These are phyloP conservation scores for Austrofundulus limnaeus DNA, from an alignment of 2,113 vertebrate species.

Conservation along the genomic window DNA sequence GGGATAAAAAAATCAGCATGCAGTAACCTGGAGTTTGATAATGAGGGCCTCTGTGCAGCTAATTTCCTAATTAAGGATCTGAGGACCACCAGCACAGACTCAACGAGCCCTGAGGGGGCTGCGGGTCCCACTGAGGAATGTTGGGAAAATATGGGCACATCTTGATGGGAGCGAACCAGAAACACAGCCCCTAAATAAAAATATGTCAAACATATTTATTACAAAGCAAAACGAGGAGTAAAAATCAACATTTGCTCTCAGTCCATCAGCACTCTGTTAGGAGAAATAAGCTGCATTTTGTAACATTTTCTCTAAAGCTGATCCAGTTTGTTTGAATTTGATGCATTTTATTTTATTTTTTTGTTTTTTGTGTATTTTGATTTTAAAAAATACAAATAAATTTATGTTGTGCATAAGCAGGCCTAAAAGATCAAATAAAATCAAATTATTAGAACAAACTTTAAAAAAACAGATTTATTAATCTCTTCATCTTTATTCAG, in stretches of 20 bases:
- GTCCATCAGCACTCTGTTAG: too few species aligned
- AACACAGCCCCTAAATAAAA: not conserved
- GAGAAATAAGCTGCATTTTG: not conserved
- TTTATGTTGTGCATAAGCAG: too few species aligned
- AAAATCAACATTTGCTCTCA: not conserved
- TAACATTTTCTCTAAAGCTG: not conserved
- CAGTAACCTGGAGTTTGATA: conserved; percentile 72
- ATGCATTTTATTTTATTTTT: not conserved
- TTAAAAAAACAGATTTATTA: too few species aligned
- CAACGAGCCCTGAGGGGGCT: conserved; percentile 56
- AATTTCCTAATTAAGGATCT: conserved; percentile 85
- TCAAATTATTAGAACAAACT: too few species aligned
- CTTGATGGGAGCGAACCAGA: conserved; percentile 26
- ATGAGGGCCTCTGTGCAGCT: conserved; percentile 79
- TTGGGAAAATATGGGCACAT: conserved; percentile 52
- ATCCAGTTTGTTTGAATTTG: not conserved
- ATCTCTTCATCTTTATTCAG: too few species aligned
- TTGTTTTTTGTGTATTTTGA: not conserved
- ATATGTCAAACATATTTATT: not conserved
- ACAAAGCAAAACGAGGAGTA: too few species aligned
- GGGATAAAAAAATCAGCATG: conserved; percentile 33
- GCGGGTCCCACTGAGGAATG: conserved; percentile 57
- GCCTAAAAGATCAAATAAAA: too few species aligned
- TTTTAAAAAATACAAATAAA: conserved; percentile 50
- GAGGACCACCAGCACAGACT: conserved; percentile 82